A percentile compares a stretch with the other conserved stretches of the same genome.
phyloP scores from a whole-genome alignment of 2,797 vertebrate genomes.

The Crenuchus spilurus region DNA sequence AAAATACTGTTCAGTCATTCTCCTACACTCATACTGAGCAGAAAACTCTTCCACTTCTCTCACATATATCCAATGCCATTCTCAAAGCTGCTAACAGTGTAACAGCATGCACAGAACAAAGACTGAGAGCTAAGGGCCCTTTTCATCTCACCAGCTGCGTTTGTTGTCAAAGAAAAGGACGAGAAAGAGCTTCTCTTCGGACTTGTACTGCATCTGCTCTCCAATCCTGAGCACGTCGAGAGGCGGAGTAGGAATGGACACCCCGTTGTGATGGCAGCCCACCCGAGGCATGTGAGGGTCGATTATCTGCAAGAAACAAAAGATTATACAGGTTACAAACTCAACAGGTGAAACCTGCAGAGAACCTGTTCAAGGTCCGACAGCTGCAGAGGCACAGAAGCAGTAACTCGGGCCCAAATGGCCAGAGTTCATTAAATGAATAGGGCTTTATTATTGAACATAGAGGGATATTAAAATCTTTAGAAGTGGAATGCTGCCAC shows the following conservation, averaged over 20 bases:
- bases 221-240: slow-evolving; percentile 93
- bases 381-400: background rate
- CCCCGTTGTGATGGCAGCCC: slow-evolving; percentile 96
- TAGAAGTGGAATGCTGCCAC: slow-evolving; percentile 62
- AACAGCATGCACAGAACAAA: background rate
- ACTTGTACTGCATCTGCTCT: slow-evolving; percentile 98
- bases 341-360: background rate
- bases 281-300: slow-evolving; percentile 97
- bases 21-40: too few relatives aligned
- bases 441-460: background rate
- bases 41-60: background rate
- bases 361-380: background rate
- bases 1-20: too few relatives aligned
- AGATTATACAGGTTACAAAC: background rate
- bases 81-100: background rate
- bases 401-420: background rate
- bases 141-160: slow-evolving; percentile 90
- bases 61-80: background rate
- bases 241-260: slow-evolving; percentile 93
- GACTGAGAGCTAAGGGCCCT: too few relatives aligned
- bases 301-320: slow-evolving; percentile 81
- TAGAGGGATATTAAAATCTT: background rate
- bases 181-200: slow-evolving; percentile 92
- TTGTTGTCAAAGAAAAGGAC: slow-evolving; percentile 99
- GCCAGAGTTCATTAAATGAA: slow-evolving; percentile 14